phyloP scores from a whole-genome alignment of 2,797 vertebrate species.

The Triplophysa yarkandensis region DNA sequence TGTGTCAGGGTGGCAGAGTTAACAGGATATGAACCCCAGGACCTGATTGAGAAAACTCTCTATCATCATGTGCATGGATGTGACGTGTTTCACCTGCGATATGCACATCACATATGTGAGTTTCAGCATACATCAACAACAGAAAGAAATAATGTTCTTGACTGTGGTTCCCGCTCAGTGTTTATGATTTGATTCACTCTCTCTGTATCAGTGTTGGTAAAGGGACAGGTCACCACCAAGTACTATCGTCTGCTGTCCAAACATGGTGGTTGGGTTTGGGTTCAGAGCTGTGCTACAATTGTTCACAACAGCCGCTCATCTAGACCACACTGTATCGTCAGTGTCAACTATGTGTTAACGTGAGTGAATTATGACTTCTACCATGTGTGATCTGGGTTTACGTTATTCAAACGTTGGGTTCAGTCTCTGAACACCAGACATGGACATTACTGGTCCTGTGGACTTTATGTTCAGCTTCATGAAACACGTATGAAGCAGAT shows the following conservation, averaged over 20 bases:
- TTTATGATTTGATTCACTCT: background rate
- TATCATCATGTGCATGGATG: conserved; percentile 93
- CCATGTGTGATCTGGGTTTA: too few species aligned
- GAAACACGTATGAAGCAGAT: too few species aligned
- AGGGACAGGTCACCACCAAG: conserved; percentile 95
- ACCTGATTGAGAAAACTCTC: conserved; percentile 94
- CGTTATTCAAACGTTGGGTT: too few species aligned
- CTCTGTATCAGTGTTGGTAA: conserved; percentile 83
- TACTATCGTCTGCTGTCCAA: conserved; percentile 95
- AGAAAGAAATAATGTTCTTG: conserved; percentile 1
- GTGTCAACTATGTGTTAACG: conserved; percentile 97
- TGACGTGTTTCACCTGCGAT: conserved; percentile 89
- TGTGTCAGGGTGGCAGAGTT: conserved; percentile 86
- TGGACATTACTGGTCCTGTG: too few species aligned
- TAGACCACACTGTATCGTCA: conserved; percentile 94
- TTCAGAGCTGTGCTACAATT: conserved; percentile 95
- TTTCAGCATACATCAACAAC: background rate
- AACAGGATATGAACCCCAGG: conserved; percentile 93
- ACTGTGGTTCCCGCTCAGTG: background rate
- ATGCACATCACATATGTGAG: conserved; percentile 90
- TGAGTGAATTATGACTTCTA: too few species aligned
- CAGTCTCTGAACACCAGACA: too few species aligned
- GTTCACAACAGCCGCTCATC: conserved; percentile 96
- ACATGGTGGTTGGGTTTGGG: conserved; percentile 96
- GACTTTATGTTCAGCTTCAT: too few species aligned